phyloP scores from a whole-genome alignment of 92 coral and sea anemone species.

The Porites cylindrica region DNA sequence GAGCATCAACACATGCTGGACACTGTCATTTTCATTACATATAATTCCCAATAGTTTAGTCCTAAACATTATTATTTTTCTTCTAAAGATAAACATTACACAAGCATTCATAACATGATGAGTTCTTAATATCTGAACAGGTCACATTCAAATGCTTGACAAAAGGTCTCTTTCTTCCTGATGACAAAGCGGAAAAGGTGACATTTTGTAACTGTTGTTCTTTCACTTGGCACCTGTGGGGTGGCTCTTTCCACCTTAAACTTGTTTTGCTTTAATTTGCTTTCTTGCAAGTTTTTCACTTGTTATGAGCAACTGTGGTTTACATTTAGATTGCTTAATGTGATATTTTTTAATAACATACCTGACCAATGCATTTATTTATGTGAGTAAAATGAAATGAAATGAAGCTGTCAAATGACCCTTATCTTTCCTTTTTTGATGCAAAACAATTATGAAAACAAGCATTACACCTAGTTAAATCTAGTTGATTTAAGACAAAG shows the following conservation, averaged over 20 bases:
- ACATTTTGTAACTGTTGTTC: constrained; percentile 32
- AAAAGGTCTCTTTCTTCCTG: constrained; percentile 63
- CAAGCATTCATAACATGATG: constrained; percentile 11
- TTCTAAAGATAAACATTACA: too few relatives aligned
- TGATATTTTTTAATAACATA: too few relatives aligned
- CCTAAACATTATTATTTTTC: too few relatives aligned
- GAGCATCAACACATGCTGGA: neutral
- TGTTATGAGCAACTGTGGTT: neutral
- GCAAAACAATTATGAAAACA: too few relatives aligned
- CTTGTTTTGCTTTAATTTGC: neutral
- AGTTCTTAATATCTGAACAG: constrained; percentile 56
- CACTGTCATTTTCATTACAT: neutral
- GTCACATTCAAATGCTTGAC: constrained; percentile 66
- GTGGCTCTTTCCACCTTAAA: neutral
- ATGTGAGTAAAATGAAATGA: too few relatives aligned
- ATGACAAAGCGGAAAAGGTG: constrained; percentile 58
- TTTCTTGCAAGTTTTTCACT: neutral
- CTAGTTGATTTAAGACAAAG: too few relatives aligned
- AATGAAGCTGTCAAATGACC: too few relatives aligned
- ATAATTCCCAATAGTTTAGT: neutral
- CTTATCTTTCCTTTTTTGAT: too few relatives aligned
- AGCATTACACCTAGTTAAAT: too few relatives aligned
- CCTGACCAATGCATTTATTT: too few relatives aligned
- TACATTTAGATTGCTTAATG: too few relatives aligned
- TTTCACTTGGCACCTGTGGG: constrained; percentile 7